Percentiles rank a stretch among this genome's conserved stretches.
phyloP scores from a whole-genome alignment of 2,113 vertebrate genomes.

The Empidonax traillii region DNA sequence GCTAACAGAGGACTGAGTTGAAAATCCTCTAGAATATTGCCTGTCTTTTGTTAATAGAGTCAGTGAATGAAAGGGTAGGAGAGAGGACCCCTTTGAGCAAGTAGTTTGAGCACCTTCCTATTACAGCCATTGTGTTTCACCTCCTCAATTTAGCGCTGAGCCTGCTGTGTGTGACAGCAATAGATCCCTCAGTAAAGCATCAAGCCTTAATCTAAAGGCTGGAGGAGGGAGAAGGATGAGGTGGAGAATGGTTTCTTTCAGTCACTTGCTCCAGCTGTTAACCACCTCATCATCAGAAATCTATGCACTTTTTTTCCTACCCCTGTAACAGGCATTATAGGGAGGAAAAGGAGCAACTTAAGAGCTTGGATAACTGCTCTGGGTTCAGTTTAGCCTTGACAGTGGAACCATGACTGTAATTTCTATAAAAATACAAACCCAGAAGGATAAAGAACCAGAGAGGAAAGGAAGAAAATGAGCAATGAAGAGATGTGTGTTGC shows the following conservation, averaged over 20 bases:
- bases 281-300: neutral
- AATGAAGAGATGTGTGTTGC: neutral
- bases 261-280: neutral
- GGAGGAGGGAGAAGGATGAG: neutral
- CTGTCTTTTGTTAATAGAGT: neutral
- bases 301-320: neutral
- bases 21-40: neutral
- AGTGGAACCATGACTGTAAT: neutral
- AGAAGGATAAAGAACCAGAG: neutral
- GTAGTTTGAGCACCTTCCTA: neutral
- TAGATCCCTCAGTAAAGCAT: neutral
- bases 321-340: fast-evolving
- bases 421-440: neutral
- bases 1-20: neutral
- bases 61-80: neutral
- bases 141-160: neutral
- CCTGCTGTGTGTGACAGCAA: neutral
- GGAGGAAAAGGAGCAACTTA: neutral
- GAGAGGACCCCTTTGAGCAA: neutral
- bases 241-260: neutral
- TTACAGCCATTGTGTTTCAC: neutral
- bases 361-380: neutral
- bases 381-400: neutral
- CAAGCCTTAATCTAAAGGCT: neutral
- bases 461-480: neutral